Conservation (phyloP, 2,888 invertebrate genomes). For the Chloromyia formosa region DNA sequence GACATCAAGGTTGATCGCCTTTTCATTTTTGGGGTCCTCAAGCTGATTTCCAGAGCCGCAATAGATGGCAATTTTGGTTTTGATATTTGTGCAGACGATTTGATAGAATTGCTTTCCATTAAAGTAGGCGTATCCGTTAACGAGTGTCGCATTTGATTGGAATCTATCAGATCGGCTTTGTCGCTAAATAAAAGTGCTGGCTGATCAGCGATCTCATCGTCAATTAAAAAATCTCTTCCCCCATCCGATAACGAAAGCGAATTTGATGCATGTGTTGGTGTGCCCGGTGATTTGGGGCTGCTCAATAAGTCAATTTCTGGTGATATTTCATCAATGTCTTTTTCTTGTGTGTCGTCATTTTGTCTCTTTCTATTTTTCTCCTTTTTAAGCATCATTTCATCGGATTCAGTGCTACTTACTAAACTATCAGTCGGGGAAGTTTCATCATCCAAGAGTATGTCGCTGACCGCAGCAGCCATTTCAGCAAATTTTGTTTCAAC, state of each 20-base stretch:
- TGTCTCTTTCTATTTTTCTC: conserved; percentile 60
- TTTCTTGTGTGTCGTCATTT: conserved; percentile 63
- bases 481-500: conserved; percentile 72
- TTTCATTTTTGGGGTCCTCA: conserved; percentile 60
- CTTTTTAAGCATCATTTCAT: conserved; percentile 56
- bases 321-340: conserved; percentile 65
- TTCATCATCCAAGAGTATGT: conserved; percentile 80
- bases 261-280: conserved; percentile 81
- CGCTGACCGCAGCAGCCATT: conserved; percentile 75
- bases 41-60: conserved; percentile 49
- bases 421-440: conserved; percentile 85
- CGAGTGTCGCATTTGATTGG: conserved; percentile 65
- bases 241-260: conserved; percentile 81
- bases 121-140: conserved; percentile 63
- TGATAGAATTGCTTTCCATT: conserved; percentile 60
- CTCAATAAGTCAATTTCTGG: conserved; percentile 60
- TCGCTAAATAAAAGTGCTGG: conserved; percentile 83
- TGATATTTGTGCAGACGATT: conserved; percentile 60
- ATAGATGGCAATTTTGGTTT: conserved; percentile 57
- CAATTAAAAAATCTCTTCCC: conserved; percentile 81
- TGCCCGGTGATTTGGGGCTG: conserved; percentile 74
- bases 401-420: conserved; percentile 65
- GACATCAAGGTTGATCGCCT: conserved; percentile 65
- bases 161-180: conserved; percentile 61
- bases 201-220: conserved; percentile 92